Conservation (phyloP, 2,797 vertebrate species). For the Eupleurogrammus muticus region DNA sequence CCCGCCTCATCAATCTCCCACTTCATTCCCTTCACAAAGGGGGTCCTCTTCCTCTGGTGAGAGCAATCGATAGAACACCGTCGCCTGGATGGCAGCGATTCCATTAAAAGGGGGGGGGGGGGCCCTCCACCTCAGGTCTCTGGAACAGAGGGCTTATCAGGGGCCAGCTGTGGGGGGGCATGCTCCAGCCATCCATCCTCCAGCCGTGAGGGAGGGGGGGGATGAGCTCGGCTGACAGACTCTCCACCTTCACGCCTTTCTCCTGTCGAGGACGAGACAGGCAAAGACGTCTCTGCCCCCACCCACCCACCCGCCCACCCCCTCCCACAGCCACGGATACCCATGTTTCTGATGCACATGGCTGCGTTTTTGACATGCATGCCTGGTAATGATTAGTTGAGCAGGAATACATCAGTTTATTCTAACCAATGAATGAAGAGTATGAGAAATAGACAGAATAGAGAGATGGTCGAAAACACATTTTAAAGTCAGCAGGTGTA, state of each 20-base stretch:
- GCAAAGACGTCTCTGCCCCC: conserved; percentile 6
- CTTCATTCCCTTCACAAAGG: conserved; percentile 75
- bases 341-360: background rate
- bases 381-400: background rate
- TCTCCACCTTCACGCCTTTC: conserved; percentile 34
- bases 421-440: background rate
- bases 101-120: conserved; percentile 80
- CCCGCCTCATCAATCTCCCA: conserved; percentile 76
- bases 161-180: conserved; percentile 42
- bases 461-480: background rate
- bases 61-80: conserved; percentile 72
- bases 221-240: conserved; percentile 40
- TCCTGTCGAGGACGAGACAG: conserved; percentile 30
- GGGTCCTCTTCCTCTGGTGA: conserved; percentile 68
- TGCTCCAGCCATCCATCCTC: conserved; percentile 61
- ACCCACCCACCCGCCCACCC: no score
- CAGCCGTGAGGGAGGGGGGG: conserved; percentile 17
- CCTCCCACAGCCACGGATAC: no score
- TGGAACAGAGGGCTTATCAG: conserved; percentile 69
- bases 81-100: conserved; percentile 73
- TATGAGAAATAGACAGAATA: background rate
- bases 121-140: conserved; percentile 52
- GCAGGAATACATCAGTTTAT: background rate
- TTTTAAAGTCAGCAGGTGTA: background rate
- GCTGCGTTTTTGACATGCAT: background rate